A percentile compares a stretch with the other conserved stretches of the same genome.
These are phyloP conservation scores for Hypothenemus hampei DNA, from an alignment of 1,140 invertebrate species.

Conservation along the genomic window DNA sequence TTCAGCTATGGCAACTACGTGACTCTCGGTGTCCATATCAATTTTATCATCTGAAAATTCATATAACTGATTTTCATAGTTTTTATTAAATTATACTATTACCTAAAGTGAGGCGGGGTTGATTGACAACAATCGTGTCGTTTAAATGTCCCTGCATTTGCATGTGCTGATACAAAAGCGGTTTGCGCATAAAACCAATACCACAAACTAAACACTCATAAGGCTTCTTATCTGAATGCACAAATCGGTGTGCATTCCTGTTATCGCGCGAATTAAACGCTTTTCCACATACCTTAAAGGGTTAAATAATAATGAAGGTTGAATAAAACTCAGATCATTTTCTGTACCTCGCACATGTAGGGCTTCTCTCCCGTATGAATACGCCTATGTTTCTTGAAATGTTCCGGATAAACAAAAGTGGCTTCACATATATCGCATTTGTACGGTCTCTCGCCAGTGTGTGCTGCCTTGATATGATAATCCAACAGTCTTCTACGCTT, in stretches of 20 bases:
- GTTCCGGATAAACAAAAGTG: conserved; percentile 78
- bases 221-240: conserved; percentile 80
- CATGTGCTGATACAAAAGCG: conserved; percentile 74
- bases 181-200: conserved; percentile 78
- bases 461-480: conserved; percentile 75
- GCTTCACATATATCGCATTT: conserved; percentile 68
- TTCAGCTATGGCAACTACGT: conserved; percentile 19
- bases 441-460: conserved; percentile 74
- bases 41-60: conserved; percentile 17
- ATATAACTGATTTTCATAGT: not conserved
- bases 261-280: conserved; percentile 79
- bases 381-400: conserved; percentile 74
- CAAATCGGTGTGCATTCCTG: conserved; percentile 76
- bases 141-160: conserved; percentile 59
- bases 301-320: too few relatives aligned
- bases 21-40: conserved; percentile 8
- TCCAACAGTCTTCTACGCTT: conserved; percentile 67
- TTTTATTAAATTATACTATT: not conserved
- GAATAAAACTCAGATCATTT: not conserved
- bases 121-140: conserved; percentile 74
- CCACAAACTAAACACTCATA: conserved; percentile 79
- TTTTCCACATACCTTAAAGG: conserved; percentile 65
- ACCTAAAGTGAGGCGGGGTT: conserved; percentile 57
- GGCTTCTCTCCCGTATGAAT: conserved; percentile 76
- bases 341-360: conserved; percentile 62